Conservation (phyloP, 2,888 invertebrate species). For the Strigamia crassipes region DNA sequence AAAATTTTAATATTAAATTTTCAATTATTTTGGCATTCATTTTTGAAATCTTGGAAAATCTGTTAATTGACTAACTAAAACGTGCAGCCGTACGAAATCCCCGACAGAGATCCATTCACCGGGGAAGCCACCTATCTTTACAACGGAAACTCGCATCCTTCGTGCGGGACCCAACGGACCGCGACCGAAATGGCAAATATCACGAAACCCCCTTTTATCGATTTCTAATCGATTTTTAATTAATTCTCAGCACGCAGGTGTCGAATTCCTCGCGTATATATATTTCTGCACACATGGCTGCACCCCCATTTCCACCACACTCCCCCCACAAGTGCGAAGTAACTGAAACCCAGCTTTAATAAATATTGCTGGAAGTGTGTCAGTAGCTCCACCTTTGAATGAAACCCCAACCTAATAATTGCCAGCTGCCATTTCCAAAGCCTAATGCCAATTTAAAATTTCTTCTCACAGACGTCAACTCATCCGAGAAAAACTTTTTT, state of each 20-base stretch:
- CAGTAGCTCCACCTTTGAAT: conserved; percentile 24
- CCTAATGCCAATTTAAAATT: conserved; percentile 2
- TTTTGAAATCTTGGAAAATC: no score
- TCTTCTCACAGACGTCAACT: conserved; percentile 34
- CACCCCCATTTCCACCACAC: background rate
- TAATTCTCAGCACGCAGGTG: background rate
- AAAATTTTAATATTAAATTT: no score
- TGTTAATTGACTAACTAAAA: background rate
- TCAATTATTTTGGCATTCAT: no score
- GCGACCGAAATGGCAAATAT: background rate
- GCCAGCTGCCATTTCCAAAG: background rate
- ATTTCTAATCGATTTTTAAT: conserved; percentile 22
- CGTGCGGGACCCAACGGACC: background rate
- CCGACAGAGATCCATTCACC: background rate
- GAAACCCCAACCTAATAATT: conserved; percentile 28
- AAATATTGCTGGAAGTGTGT: conserved; percentile 8
- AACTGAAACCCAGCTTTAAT: background rate
- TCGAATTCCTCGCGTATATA: background rate
- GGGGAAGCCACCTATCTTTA: background rate
- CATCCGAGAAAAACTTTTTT: background rate
- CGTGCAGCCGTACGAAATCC: background rate
- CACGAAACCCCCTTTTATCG: background rate
- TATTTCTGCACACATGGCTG: background rate
- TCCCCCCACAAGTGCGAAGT: background rate
- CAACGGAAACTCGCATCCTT: background rate